Conservation (phyloP, 1,140 invertebrate genomes). For the Yoshiicerus persimilis region DNA sequence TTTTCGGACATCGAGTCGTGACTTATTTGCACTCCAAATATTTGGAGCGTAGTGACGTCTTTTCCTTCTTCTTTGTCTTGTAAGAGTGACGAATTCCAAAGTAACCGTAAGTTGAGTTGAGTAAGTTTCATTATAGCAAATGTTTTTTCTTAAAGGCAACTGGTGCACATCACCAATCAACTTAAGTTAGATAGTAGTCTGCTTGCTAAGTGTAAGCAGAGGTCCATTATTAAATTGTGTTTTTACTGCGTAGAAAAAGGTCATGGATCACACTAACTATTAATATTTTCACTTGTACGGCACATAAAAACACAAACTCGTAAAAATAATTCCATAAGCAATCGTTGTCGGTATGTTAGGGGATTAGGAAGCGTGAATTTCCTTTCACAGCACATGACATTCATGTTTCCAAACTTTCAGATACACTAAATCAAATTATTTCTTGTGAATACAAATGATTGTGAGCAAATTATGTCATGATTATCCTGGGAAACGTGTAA, state of each 20-base stretch:
- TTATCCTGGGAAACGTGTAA: no score
- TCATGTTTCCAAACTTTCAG: neutral
- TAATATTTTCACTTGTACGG: neutral
- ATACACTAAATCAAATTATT: neutral
- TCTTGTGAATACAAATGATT: neutral
- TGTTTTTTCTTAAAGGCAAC: conserved; percentile 19
- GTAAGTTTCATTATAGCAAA: neutral
- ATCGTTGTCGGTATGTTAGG: conserved; percentile 2
- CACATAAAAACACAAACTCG: neutral
- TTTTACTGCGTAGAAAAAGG: neutral
- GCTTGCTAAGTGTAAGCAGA: neutral
- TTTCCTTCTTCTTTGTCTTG: neutral
- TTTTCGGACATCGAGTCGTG: neutral
- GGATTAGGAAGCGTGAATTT: neutral
- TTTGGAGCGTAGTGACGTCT: neutral
- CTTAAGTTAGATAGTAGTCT: neutral
- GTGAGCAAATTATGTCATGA: conserved; percentile 19
- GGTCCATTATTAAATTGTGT: neutral
- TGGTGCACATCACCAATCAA: neutral
- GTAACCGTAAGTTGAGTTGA: neutral
- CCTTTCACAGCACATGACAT: neutral
- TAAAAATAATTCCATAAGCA: conserved; percentile 22
- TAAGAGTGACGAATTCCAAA: neutral
- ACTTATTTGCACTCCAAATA: neutral
- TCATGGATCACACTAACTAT: neutral